Evolutionary conservation across 1,140 invertebrate species (phyloP), one percentile per base, ranked within the genome.

Genomic region (Brachionus rubens): DNA sequence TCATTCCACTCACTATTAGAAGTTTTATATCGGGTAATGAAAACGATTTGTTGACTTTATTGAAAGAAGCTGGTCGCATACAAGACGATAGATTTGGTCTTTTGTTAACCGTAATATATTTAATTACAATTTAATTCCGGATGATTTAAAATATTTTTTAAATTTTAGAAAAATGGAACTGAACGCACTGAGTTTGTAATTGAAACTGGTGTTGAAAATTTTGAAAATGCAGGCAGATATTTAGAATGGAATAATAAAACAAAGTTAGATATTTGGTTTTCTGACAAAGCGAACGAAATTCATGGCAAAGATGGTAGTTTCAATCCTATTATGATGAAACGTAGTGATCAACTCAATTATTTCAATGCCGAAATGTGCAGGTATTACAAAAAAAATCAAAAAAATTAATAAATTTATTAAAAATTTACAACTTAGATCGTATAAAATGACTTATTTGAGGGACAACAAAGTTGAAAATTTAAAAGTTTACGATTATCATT

Each of bases 51-150:
- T 52, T 75, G 26, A 12, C 36, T 16, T 36, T 54, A 16, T 47
- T 28, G 6, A 75, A 36, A 28, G 24, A 16, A 52, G 9, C 14
- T 33, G 46, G 10, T 75, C 21, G 33, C n/a, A n/a, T n/a, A n/a
- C n/a, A 50, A 33, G 40, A 41, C 21, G 48, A 75, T 43, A 75
- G 54, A 75, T 75, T 75, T 33, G 40, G 70, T 28, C 9, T 75
- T 33, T 52, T 75, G 9, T n/a, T 46, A 40, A 19, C 21, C 14
- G 70, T 75, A 40, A n/a, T n/a, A 52, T n/a, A n/a, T 28, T n/a
- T 56, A 47, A 40, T 0, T 28, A 21, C 43, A 12, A 3, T 14
- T 4, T 0, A 24, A 3, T 7, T 46, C 14, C 3, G 33, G 33
- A 19, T 5, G 3, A 19, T n/a, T 30, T 33, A 33, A 12, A 26